Evolutionary conservation across 2,797 vertebrate species (phyloP), one percentile per base, ranked within the genome.

Genomic region (Podarcis lilfordi): DNA sequence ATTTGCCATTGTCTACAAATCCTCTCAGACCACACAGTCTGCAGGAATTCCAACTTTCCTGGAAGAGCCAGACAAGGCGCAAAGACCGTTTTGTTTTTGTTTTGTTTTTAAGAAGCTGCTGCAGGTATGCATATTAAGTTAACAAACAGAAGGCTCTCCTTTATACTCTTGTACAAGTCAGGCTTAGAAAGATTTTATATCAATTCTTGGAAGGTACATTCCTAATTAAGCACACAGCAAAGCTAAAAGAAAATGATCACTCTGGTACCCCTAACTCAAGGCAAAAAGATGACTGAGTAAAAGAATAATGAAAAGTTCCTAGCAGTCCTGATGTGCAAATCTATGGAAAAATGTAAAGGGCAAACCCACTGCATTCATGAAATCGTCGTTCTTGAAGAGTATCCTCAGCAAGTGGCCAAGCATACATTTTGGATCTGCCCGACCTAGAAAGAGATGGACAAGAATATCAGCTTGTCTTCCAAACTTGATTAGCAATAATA

Each of bases 331-430:
- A 89, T 40, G 83, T 23, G 75, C 5, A 92, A 84, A 43, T 88
- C 78, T 89, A 64, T 4, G 9, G 85, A 29, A 83, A 91, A 93
- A 87, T 59, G 43, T 29, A 93, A 94, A 82, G 89, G 85, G 92
- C 64, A 96, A 96, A 96, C 97, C 96, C 98, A 99, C 99, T 88
- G 98, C 98, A 82, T 99, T 99, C 98, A 99, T 99, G 94, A 99
- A 99, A 95, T 99, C 99, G 92, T 99, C 99, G n/a, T 99, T 99
- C 97, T 99, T 99, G 96, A 99, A 99, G 76, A 99, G 97, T 95
- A 99, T 99, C 96, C 99, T 99, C 93, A 99, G 97, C 68, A 99
- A 96, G 93, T 99, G 99, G 82, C 99, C 99, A 90, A 99, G 97
- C 97, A 99, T 98, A 84, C 99, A 99, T 92, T 99, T 98, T 2